Percentiles rank a stretch among this genome's conserved stretches.
Evolutionary conservation across 2,888 invertebrate genomes (phyloP).

Genomic region (Phengaris arion): DNA sequence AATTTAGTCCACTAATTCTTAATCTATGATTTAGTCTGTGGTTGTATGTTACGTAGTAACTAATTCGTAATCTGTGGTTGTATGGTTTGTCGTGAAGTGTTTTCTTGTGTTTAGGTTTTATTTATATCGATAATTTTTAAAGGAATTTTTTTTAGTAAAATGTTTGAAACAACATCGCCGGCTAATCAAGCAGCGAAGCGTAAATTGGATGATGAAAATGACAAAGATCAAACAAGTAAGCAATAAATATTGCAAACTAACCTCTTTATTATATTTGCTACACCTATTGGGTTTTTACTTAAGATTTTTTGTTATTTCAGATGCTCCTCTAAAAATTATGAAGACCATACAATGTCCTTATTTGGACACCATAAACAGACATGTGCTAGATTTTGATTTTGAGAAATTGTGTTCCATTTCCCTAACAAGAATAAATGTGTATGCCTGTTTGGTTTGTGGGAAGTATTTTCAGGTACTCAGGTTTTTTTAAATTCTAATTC

Average conservation of each 20-base stretch:
- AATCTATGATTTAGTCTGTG: too few relatives aligned
- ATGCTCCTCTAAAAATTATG: slow-evolving; percentile 49
- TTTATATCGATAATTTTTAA: background rate
- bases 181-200: background rate
- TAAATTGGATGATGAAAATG: slow-evolving; percentile 3
- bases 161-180: background rate
- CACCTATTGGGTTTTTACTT: background rate
- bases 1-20: too few relatives aligned
- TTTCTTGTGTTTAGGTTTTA: too few relatives aligned
- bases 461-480: slow-evolving; percentile 91
- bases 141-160: background rate
- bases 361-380: slow-evolving; percentile 98
- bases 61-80: too few relatives aligned
- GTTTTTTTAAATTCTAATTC: background rate
- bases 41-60: too few relatives aligned
- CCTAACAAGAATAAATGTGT: slow-evolving; percentile 98
- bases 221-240: background rate
- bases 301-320: slow-evolving; percentile 42
- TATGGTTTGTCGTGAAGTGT: background rate
- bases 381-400: slow-evolving; percentile 98
- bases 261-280: background rate
- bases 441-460: slow-evolving; percentile 99
- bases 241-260: background rate
- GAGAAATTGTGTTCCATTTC: slow-evolving; percentile 99
- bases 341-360: slow-evolving; percentile 91